phyloP scores from a whole-genome alignment of 1,140 invertebrate species.

The Maconellicoccus hirsutus region DNA sequence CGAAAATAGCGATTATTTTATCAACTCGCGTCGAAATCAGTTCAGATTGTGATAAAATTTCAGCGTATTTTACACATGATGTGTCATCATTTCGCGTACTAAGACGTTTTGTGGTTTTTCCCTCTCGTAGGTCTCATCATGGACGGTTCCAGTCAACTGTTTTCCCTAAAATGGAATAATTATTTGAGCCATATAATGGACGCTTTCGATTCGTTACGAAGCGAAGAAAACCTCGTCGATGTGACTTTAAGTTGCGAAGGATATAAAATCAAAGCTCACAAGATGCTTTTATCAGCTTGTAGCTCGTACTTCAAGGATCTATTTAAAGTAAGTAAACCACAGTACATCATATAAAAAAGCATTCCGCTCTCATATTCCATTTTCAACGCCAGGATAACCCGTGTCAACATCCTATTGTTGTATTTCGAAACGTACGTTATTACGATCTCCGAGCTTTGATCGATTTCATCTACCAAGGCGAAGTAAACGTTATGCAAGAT shows the following conservation, averaged over 20 bases:
- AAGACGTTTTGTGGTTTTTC: neutral
- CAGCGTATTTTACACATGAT: neutral
- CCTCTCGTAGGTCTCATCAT: neutral
- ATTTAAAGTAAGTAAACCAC: neutral
- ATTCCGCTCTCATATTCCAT: constrained; percentile 33
- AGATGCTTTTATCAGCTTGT: constrained; percentile 73
- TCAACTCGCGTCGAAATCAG: neutral
- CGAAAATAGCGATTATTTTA: neutral
- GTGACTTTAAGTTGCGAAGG: constrained; percentile 78
- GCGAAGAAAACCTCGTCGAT: constrained; percentile 67
- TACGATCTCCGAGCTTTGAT: constrained; percentile 76
- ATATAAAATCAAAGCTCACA: constrained; percentile 69
- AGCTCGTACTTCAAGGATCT: constrained; percentile 73
- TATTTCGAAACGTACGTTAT: constrained; percentile 79
- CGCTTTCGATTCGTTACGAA: constrained; percentile 64
- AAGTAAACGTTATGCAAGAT: constrained; percentile 80
- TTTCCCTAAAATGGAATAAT: constrained; percentile 78
- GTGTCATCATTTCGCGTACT: neutral
- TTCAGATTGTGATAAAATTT: neutral
- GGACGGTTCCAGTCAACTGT: constrained; percentile 54
- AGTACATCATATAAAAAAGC: neutral
- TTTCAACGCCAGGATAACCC: constrained; percentile 64
- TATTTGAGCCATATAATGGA: constrained; percentile 83
- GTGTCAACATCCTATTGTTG: constrained; percentile 79
- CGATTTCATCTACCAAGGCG: constrained; percentile 85